Evolutionary conservation across 64 coral and sea anemone genomes (phyloP), one percentile per base, ranked within the genome.

Genomic region (Stichodactyla mertensii): DNA sequence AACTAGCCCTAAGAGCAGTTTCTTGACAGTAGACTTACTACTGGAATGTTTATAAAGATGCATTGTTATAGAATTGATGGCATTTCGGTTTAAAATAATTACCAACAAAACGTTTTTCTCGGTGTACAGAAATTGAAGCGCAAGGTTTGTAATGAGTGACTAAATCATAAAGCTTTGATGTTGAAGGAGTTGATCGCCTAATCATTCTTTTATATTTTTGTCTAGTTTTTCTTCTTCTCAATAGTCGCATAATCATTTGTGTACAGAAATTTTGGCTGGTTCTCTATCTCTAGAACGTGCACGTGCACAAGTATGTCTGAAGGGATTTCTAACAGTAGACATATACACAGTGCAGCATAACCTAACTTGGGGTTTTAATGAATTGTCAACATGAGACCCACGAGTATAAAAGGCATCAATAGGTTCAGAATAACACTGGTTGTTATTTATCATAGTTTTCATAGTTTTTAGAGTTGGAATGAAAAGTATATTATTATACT

Each of bases 71-170:
- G 51, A 64, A 57, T 61, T 79, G 23, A 56, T 61, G 45, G 22
- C 13, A 52, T 77, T 52, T 27, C 36, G 36, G 36, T 45, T 45
- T 86, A 70, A 92, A 88, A 88, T 88, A 92, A 85, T 55, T 64
- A 36, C 28, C 86, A 57, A 87, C 88, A 62, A 92, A 92, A 85
- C 86, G 77, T 24, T 87, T 74, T 92, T 83, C 69, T 92, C 55
- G 87, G 10, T 61, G 82, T 22, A 67, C 28, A 87, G 56, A 87
- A 87, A 52, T 19, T 84, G 36, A 87, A 82, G 70, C 57, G 57
- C 83, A 86, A 70, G 58, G 58, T 85, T 92, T 92, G 84, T 86
- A 92, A 52, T 88, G 54, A 88, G 22, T 57, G 78, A 71, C 87
- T 88, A 89, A 79, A 69, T 57, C 6, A 88, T 55, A 85, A 64